Conservation (phyloP, 2,797 vertebrate species). For the Phalanger gymnotis region DNA sequence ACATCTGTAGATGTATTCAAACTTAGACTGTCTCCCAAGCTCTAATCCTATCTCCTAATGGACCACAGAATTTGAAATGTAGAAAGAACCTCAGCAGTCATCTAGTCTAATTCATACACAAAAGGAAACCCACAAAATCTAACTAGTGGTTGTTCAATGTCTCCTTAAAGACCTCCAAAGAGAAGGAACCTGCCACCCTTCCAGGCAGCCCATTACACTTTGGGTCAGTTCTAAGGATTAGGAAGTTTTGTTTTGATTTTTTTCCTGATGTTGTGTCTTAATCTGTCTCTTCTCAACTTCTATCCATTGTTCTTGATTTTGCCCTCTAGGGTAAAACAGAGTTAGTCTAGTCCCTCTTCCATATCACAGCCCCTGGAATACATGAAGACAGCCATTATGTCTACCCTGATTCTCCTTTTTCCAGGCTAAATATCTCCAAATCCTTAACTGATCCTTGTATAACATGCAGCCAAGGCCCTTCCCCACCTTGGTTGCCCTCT, state of each 20-base stretch:
- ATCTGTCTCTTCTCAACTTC: background rate
- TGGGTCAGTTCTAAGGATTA: background rate
- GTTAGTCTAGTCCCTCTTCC: background rate
- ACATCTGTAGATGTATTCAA: background rate
- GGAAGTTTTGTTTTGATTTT: background rate
- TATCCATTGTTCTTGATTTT: background rate
- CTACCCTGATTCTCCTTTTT: background rate
- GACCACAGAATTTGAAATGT: background rate
- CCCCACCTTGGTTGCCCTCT: background rate
- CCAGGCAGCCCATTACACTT: background rate
- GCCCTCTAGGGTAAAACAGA: background rate
- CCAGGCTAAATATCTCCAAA: background rate
- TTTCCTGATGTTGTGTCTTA: background rate
- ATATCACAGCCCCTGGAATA: background rate
- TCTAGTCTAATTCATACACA: background rate
- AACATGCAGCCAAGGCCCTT: background rate
- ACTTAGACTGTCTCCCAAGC: background rate
- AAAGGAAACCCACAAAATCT: background rate
- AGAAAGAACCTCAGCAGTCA: background rate
- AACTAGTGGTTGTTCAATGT: background rate
- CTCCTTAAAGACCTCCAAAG: background rate
- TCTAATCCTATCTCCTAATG: background rate
- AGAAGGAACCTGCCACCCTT: background rate
- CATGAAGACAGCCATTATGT: background rate
- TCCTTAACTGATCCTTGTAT: background rate